Percentiles rank a stretch among this genome's conserved stretches.
These are phyloP conservation scores for Megalops cyprinoides DNA, from an alignment of 2,797 vertebrate species.

Conservation along the genomic window DNA sequence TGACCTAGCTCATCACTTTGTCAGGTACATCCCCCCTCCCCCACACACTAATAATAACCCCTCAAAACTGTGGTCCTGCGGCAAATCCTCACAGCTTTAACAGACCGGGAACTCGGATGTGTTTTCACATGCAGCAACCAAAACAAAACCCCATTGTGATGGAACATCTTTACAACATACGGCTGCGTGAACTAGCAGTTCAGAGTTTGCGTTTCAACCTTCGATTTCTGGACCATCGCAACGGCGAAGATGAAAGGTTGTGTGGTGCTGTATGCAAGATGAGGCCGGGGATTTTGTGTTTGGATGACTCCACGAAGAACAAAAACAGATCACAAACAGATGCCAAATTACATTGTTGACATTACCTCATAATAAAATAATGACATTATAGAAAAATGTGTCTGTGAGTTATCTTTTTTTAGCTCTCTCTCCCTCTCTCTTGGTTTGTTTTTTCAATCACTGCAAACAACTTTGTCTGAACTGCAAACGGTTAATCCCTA, in stretches of 20 bases:
- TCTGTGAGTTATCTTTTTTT: background rate
- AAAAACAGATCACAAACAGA: background rate
- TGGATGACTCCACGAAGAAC: too few species aligned
- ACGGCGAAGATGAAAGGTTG: too few species aligned
- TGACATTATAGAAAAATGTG: background rate
- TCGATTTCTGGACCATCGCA: too few species aligned
- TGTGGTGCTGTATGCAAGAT: too few species aligned
- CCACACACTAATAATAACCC: background rate
- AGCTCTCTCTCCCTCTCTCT: background rate
- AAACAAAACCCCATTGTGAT: too few species aligned
- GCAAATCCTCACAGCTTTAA: background rate
- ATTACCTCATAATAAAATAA: too few species aligned
- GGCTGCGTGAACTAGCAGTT: too few species aligned
- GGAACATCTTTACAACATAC: too few species aligned
- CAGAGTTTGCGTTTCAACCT: too few species aligned
- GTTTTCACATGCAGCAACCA: too few species aligned
- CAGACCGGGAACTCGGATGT: too few species aligned
- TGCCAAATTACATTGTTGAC: background rate
- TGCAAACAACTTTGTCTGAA: background rate
- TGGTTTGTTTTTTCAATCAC: background rate
- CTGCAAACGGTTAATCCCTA: conserved; percentile 63
- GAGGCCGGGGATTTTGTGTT: too few species aligned
- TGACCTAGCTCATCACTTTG: background rate
- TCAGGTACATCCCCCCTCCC: background rate
- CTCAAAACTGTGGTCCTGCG: background rate